Base-by-base conservation (phyloP, 2,113 vertebrate species). In the Sinocyclocheilus anophthalmus region DNA sequence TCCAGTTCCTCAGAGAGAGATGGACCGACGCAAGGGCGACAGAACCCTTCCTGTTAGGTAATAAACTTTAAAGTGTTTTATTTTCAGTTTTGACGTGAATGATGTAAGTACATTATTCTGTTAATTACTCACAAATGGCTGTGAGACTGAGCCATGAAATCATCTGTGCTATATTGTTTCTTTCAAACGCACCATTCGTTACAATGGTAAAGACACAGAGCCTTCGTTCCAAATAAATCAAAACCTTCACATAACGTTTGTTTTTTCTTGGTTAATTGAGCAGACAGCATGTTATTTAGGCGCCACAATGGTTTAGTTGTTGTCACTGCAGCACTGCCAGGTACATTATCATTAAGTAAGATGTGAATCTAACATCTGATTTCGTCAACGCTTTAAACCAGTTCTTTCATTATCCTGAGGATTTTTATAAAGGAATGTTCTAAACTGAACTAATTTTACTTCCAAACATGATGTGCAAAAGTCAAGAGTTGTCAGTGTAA, bases 11-110 rank as follows among this genome's bases (percentile, higher is more conserved):
- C 98, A 97, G 94, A 90, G 98, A 87, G 98, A 99, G 93, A 99
- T 99, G 98, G 98, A 99, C 89, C 93, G 98, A 61, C 96, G 97
- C 83, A 99, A 98, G 89, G 98, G 98, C 72, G 98, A 99, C 93
- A 94, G 98, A 92, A 99, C 98, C 0, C 91, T 99, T 85, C 96
- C 98, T 10, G 98, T 99, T 85, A 97, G 97, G 98, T 98, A 92
- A 86, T 53, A 30, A 2, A 11, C 61, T 18, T 4, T 24, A 6
- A 13, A 55, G 16, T 5, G 1, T 8, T 76, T 16, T 24, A 76
- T 76, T 50, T 22, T 10, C 8, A 70, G 9, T n/a, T 37, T 73
- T 73, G 37, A n/a, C 13, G 6, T 48, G 45, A 73, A 45, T 45
- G 0, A 72, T 39, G 16, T 9, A 18, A 37, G 42, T 24, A 13